Conservation (phyloP, 1,140 invertebrate species). For the Bombus balteatus region DNA sequence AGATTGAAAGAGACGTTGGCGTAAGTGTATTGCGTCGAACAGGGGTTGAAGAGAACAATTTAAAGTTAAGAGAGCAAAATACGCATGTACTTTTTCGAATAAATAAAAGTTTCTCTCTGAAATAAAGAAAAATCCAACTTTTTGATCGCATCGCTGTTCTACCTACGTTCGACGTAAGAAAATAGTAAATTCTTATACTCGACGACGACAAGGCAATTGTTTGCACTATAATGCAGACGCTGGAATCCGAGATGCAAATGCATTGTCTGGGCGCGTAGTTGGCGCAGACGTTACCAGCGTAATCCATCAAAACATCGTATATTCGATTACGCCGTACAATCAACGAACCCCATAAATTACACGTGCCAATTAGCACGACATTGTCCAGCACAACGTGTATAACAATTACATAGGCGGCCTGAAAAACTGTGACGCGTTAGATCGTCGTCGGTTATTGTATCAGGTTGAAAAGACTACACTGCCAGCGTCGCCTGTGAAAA, state of each 20-base stretch:
- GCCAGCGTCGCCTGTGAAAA: not conserved
- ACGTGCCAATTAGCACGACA: slow-evolving; percentile 3
- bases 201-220: not conserved
- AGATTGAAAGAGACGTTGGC: too few species aligned
- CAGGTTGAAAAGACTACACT: not conserved
- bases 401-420: not conserved
- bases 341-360: slow-evolving; percentile 4
- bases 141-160: too few species aligned
- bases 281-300: not conserved
- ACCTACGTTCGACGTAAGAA: too few species aligned
- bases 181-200: too few species aligned
- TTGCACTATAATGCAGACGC: not conserved
- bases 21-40: too few species aligned
- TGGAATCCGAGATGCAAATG: not conserved
- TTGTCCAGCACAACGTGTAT: not conserved
- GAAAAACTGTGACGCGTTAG: not conserved
- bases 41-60: too few species aligned
- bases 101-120: too few species aligned
- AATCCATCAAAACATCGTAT: slow-evolving; percentile 15
- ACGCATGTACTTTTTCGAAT: too few species aligned
- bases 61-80: too few species aligned
- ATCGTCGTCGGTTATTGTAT: not conserved
- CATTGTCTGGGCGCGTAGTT: not conserved
- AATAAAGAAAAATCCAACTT: too few species aligned
- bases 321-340: not conserved